A percentile compares a stretch with the other conserved stretches of the same genome.
Evolutionary conservation across 2,888 invertebrate species (phyloP).

Genomic region (Amphipoea lucens): DNA sequence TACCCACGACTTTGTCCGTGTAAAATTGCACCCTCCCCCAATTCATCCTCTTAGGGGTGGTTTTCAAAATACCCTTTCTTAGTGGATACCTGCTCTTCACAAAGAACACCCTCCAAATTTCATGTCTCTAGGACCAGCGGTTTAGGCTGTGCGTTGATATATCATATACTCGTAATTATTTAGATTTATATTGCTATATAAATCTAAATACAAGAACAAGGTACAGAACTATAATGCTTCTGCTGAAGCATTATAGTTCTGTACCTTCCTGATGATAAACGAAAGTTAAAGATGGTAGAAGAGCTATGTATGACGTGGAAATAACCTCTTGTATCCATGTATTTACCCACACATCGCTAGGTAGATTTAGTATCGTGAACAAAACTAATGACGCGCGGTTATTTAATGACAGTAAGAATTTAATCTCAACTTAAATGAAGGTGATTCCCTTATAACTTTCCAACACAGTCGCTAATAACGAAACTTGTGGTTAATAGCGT

Average conservation of each 20-base stretch:
- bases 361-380: conserved; percentile 28
- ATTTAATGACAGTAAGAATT: conserved; percentile 85
- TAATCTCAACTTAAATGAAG: conserved; percentile 88
- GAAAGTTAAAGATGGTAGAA: background rate
- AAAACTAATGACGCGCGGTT: conserved; percentile 72
- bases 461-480: conserved; percentile 88
- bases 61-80: too few species aligned
- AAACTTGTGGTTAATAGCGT: conserved; percentile 88
- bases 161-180: too few species aligned
- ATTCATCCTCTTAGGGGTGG: too few species aligned
- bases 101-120: too few species aligned
- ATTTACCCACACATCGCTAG: background rate
- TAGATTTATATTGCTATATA: background rate
- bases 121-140: too few species aligned
- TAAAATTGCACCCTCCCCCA: too few species aligned
- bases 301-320: too few species aligned
- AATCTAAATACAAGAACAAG: too few species aligned
- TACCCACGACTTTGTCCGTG: too few species aligned
- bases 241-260: background rate
- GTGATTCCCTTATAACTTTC: conserved; percentile 88
- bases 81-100: too few species aligned
- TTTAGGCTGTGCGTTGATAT: too few species aligned
- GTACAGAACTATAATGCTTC: too few species aligned
- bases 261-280: background rate
- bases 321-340: background rate